phyloP scores from a whole-genome alignment of 2,113 vertebrate genomes.

The Corythoichthys intestinalis region DNA sequence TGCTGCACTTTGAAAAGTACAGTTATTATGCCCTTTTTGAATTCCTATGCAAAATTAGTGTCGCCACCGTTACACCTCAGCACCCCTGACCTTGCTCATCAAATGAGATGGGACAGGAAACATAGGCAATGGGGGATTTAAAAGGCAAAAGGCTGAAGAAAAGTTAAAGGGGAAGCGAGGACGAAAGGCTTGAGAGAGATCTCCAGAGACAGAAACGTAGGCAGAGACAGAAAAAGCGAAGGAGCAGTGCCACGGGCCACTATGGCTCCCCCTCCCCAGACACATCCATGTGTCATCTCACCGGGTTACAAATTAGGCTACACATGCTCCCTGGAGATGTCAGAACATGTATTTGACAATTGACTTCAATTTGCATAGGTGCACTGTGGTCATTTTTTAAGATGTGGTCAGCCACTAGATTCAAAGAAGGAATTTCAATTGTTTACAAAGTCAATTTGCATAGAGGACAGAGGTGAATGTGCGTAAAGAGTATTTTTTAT shows the following conservation, averaged over 20 bases:
- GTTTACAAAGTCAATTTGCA: not conserved
- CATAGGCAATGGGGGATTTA: not conserved
- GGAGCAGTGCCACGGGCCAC: conserved; percentile 48
- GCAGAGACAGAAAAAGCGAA: conserved; percentile 26
- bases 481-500: not conserved
- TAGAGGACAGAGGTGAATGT: not conserved
- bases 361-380: conserved; percentile 53
- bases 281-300: conserved; percentile 63
- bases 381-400: conserved; percentile 13
- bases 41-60: not conserved
- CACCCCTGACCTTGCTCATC: conserved; percentile 9
- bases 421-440: not conserved
- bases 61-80: conserved; percentile 18
- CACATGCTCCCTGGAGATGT: conserved; percentile 61
- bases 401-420: not conserved
- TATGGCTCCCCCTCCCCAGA: conserved; percentile 34
- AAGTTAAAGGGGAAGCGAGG: conserved; percentile 45
- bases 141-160: conserved; percentile 14
- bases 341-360: conserved; percentile 53
- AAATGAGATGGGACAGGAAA: conserved; percentile 14
- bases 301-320: conserved; percentile 59
- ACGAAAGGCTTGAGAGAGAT: conserved; percentile 48
- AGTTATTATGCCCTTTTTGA: not conserved
- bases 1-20: not conserved
- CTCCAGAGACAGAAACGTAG: conserved; percentile 42